Percentiles rank a stretch among this genome's conserved stretches.
These are phyloP conservation scores for Lagodon rhomboides DNA, from an alignment of 2,797 vertebrate species.

Conservation along the genomic window DNA sequence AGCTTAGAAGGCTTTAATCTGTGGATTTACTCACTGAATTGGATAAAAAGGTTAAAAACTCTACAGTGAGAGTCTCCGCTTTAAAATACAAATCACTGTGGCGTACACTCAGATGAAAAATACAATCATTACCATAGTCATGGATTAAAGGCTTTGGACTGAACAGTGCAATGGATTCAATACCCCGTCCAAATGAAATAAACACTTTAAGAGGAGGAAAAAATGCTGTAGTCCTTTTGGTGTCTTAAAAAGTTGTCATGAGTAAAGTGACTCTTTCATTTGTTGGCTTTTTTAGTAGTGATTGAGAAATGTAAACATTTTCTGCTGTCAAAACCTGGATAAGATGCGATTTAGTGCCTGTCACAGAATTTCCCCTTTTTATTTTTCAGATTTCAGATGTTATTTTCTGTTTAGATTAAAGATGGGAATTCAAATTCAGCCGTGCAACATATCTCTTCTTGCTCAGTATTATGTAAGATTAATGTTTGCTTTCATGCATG, in stretches of 20 bases:
- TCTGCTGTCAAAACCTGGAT: neutral
- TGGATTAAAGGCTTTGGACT: slow-evolving; percentile 31
- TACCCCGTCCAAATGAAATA: slow-evolving; percentile 18
- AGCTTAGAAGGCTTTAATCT: slow-evolving; percentile 46
- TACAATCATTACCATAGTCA: slow-evolving; percentile 34
- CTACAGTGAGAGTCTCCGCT: slow-evolving; percentile 27
- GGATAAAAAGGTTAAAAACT: slow-evolving; percentile 45
- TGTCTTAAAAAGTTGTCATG: neutral
- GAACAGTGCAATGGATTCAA: neutral
- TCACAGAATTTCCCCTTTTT: neutral
- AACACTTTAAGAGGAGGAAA: neutral
- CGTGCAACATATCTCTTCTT: neutral
- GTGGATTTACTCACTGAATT: slow-evolving; percentile 46
- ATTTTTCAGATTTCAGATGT: too few species aligned
- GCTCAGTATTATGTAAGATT: neutral
- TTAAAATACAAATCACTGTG: slow-evolving; percentile 25
- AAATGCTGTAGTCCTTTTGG: slow-evolving; percentile 2
- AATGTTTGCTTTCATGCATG: neutral
- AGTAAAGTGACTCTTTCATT: neutral
- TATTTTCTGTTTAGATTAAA: neutral
- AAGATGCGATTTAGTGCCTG: neutral
- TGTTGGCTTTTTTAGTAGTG: slow-evolving; percentile 16
- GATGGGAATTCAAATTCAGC: neutral
- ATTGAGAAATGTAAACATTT: neutral
- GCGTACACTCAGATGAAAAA: slow-evolving; percentile 22